Evolutionary conservation across 2,113 vertebrate genomes (phyloP).

Genomic region (Pterocles burchelli): DNA sequence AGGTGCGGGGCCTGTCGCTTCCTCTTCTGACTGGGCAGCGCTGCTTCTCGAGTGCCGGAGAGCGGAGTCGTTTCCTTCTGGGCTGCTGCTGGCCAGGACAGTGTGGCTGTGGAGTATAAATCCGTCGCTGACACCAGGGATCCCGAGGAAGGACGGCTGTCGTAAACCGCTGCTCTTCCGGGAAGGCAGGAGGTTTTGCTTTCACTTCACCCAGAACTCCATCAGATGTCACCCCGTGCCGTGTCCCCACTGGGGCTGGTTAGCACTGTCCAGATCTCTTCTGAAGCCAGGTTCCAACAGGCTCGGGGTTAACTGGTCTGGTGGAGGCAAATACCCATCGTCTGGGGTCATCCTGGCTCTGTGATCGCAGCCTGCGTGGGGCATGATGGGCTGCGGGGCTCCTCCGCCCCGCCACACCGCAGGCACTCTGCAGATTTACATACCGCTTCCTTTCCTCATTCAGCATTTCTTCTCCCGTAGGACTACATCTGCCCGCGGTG

Average conservation of each 20-base stretch:
- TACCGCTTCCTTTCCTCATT: background rate
- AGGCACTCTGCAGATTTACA: background rate
- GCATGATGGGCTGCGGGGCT: background rate
- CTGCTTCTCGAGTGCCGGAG: background rate
- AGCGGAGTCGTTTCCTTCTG: background rate
- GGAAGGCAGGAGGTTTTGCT: background rate
- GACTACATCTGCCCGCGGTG: conserved; percentile 95
- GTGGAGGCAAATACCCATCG: background rate
- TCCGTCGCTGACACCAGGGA: background rate
- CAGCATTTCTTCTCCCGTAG: conserved; percentile 56
- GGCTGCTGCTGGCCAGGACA: background rate
- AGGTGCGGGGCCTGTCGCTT: background rate
- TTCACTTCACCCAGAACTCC: background rate
- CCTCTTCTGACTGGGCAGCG: background rate
- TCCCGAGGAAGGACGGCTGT: rapidly evolving
- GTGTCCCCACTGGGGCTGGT: background rate
- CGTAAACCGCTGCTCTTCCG: background rate
- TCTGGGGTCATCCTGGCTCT: background rate
- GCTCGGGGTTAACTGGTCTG: background rate
- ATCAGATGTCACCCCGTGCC: background rate
- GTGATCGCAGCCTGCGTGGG: rapidly evolving
- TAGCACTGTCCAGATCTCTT: background rate
- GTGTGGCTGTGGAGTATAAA: background rate
- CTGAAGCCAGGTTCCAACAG: background rate
- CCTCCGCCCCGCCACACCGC: background rate